phyloP scores from a whole-genome alignment of 2,113 vertebrate genomes.

The Alectura lathami region DNA sequence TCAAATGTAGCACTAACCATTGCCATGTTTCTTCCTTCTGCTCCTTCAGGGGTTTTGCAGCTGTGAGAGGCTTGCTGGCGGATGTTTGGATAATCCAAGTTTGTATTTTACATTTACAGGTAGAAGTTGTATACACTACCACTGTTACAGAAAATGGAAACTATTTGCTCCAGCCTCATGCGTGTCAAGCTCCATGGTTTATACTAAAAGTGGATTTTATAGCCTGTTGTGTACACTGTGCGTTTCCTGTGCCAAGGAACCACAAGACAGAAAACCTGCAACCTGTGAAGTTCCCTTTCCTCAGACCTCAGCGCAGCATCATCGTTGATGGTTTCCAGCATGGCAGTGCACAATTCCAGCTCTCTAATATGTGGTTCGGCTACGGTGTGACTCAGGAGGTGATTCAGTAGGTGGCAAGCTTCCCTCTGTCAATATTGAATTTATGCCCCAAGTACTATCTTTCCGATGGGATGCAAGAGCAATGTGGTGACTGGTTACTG shows the following conservation, averaged over 20 bases:
- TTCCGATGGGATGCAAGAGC: not conserved
- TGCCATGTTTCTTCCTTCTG: not conserved
- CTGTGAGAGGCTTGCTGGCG: conserved; percentile 16
- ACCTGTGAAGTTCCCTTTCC: conserved; percentile 29
- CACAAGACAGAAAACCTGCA: conserved; percentile 58
- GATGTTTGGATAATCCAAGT: conserved; percentile 61
- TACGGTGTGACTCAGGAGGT: not conserved
- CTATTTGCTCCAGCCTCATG: conserved; percentile 56
- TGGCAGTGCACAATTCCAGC: not conserved
- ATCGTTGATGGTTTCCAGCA: not conserved
- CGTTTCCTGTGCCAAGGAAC: conserved; percentile 63
- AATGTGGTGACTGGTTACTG: fast-evolving
- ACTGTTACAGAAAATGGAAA: conserved; percentile 64
- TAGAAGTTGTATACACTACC: conserved; percentile 57
- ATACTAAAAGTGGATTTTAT: conserved; percentile 71
- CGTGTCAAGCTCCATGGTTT: conserved; percentile 48
- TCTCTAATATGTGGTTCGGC: conserved; percentile 48
- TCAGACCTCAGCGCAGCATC: not conserved
- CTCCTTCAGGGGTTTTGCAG: conserved; percentile 47
- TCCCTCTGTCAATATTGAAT: conserved; percentile 53
- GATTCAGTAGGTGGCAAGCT: not conserved
- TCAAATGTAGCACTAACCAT: not conserved
- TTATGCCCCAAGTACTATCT: not conserved
- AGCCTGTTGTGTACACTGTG: conserved; percentile 48
- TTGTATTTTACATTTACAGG: conserved; percentile 66